A percentile compares a stretch with the other conserved stretches of the same genome.
These are phyloP conservation scores for Cyphomyrmex costatus DNA, from an alignment of 1,140 invertebrate species.

Conservation along the genomic window DNA sequence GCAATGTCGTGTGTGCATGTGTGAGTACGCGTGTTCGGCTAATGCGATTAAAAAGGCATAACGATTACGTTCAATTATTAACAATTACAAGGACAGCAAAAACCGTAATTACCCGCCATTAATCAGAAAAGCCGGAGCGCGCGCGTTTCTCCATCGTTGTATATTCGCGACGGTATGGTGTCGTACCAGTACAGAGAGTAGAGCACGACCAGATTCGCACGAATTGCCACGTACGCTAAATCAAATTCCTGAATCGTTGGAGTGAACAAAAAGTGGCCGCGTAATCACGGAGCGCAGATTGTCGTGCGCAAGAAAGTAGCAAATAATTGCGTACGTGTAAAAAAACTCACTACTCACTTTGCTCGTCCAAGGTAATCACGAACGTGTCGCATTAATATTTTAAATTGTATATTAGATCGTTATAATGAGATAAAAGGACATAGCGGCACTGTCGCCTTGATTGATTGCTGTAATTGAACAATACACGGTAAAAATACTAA, in stretches of 20 bases:
- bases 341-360: constrained; percentile 17
- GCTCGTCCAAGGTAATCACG: constrained; percentile 47
- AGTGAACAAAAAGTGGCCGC: constrained; percentile 48
- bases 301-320: constrained; percentile 57
- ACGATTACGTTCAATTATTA: constrained; percentile 85
- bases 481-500: neutral
- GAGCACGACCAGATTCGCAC: constrained; percentile 27
- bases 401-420: constrained; percentile 33
- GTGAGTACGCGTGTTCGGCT: constrained; percentile 60
- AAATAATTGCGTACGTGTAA: constrained; percentile 51
- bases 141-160: constrained; percentile 48
- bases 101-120: constrained; percentile 84
- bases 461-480: neutral
- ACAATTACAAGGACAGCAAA: constrained; percentile 84
- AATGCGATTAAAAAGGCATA: constrained; percentile 84
- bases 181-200: neutral
- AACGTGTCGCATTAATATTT: constrained; percentile 54
- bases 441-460: neutral
- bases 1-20: constrained; percentile 67
- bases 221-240: constrained; percentile 45
- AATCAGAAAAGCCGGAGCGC: constrained; percentile 78
- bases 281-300: constrained; percentile 49
- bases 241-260: constrained; percentile 37
- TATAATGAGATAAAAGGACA: constrained; percentile 34
- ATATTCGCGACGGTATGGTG: constrained; percentile 15